Evolutionary conservation across 2,888 invertebrate species (phyloP), one percentile per base, ranked within the genome.

Genomic region (Leucophora obtusa): DNA sequence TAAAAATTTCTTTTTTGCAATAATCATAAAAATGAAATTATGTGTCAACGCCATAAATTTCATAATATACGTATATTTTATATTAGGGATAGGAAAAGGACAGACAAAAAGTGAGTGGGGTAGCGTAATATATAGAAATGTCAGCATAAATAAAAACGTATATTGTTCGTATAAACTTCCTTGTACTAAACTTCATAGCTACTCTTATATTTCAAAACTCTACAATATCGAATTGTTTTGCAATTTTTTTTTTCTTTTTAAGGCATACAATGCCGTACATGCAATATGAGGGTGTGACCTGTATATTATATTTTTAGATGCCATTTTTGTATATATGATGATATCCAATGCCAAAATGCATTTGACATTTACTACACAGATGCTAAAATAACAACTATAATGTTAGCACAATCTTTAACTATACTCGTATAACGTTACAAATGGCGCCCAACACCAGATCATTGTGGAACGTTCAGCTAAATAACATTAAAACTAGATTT

Each of bases 1-100:
- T 81, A 81, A 81, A 73, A 76, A 69, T 74, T 77, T 66, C 10
- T 21, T 38, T 73, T 68, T 54, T 50, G 80, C 76, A 72, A 76
- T 80, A 81, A 76, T 65, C 77, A 72, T 78, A 81, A 78, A 82
- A 83, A 71, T 78, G 70, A 78, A 79, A 82, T 83, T 81, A 79
- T 82, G 76, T 82, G 82, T 81, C 75, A 82, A 81, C 75, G 75
- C 72, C 78, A 81, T 73, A 75, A 58, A 71, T 75, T 75, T 60
- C 21, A 51, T 10, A n/a, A n/a, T n/a, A n/a, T 54, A 28, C 7
- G n/a, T 54, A 18, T 54, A 38, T 38, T 14, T 11, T 14, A 38
- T 10, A 2, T 38, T 11, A 38, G 38, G 38, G 10, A 38, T 11
- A 38, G 38, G 4, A 33, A n/a, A n/a, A n/a, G 28, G 28, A 28